Conservation (phyloP, 2,113 vertebrate species). For the Petrocephalus microphthalmus region DNA sequence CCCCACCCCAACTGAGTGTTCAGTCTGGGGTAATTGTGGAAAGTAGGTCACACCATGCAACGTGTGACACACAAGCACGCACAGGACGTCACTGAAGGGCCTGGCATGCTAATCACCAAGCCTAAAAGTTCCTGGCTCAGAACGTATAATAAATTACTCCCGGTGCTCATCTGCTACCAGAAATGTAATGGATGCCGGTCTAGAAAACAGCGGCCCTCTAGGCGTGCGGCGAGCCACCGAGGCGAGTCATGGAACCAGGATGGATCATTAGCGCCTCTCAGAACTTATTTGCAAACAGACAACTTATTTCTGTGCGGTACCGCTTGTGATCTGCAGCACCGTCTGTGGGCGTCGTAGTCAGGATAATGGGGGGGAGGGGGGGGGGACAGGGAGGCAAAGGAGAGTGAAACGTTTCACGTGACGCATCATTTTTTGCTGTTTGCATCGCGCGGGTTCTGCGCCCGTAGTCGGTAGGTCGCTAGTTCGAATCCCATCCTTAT, state of each 20-base stretch:
- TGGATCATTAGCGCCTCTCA: neutral
- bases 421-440: neutral
- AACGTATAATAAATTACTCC: neutral
- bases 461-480: neutral
- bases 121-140: neutral
- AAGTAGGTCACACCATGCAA: neutral
- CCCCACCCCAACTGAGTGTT: neutral
- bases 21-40: neutral
- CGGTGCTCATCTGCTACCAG: neutral
- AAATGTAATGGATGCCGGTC: neutral
- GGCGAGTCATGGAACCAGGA: neutral
- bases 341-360: neutral
- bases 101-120: neutral
- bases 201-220: neutral
- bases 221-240: neutral
- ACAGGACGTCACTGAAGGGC: neutral
- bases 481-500: neutral
- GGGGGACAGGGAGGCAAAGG: neutral
- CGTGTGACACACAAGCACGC: neutral
- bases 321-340: neutral
- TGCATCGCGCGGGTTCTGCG: neutral
- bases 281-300: slow-evolving; percentile 1
- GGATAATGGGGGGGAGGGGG: neutral
- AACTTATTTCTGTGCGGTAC: neutral
- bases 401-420: neutral